Evolutionary conservation across 2,888 invertebrate genomes (phyloP).

Genomic region (Macroteleia sp.): DNA sequence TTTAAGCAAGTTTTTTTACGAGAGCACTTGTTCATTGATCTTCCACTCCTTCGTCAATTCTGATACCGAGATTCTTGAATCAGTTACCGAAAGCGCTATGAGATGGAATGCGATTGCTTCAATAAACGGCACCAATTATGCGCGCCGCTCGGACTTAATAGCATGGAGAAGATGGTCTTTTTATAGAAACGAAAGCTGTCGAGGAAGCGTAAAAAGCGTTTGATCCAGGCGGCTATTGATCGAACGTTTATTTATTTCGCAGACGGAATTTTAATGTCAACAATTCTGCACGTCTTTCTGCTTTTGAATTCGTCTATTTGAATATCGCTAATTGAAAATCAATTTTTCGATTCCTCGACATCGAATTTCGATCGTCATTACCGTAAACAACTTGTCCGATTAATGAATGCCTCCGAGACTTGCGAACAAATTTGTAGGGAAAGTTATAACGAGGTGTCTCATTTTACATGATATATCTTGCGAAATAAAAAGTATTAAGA

Average conservation of each 20-base stretch:
- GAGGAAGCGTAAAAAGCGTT: constrained; percentile 19
- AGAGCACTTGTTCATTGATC: neutral
- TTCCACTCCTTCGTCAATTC: neutral
- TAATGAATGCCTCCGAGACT: neutral
- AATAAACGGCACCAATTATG: constrained; percentile 25
- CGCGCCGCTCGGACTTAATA: constrained; percentile 9
- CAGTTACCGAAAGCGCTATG: neutral
- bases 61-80: neutral
- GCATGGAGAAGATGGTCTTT: constrained; percentile 32
- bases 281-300: constrained; percentile 9
- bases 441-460: too few species aligned
- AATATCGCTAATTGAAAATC: constrained; percentile 12
- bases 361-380: constrained; percentile 1
- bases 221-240: constrained; percentile 28
- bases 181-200: constrained; percentile 21
- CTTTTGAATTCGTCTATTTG: constrained; percentile 17
- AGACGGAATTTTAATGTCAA: constrained; percentile 48
- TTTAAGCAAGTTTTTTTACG: too few species aligned
- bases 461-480: too few species aligned
- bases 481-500: too few species aligned
- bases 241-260: constrained; percentile 41
- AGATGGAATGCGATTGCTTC: constrained; percentile 5
- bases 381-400: neutral
- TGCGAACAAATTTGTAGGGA: neutral
- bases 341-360: neutral